phyloP scores from a whole-genome alignment of 2,797 vertebrate species.

The Hylomyscus alleni region DNA sequence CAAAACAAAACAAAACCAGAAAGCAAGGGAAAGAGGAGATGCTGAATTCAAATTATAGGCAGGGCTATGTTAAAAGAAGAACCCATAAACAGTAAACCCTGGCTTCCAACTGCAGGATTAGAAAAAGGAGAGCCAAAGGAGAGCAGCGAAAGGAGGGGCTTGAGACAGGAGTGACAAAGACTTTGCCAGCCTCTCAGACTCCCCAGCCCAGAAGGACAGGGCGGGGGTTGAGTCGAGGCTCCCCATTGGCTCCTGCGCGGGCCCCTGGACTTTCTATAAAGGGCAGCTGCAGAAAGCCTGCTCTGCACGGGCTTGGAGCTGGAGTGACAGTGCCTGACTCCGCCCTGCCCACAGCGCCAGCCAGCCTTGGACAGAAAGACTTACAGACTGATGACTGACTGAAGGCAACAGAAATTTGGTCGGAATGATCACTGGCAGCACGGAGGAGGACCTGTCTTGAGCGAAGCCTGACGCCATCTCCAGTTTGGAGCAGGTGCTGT shows the following conservation, averaged over 20 bases:
- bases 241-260: constrained; percentile 53
- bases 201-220: not conserved
- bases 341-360: not conserved
- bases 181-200: constrained; percentile 26
- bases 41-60: constrained; percentile 18
- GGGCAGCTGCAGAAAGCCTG: constrained; percentile 20
- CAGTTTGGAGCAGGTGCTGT: constrained; percentile 20
- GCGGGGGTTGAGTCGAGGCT: constrained; percentile 17
- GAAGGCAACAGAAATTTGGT: constrained; percentile 36
- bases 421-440: not conserved
- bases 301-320: constrained; percentile 8
- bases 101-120: constrained; percentile 21
- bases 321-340: constrained; percentile 30
- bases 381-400: constrained; percentile 38
- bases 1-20: no score
- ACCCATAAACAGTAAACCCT: not conserved
- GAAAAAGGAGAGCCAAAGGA: constrained; percentile 12
- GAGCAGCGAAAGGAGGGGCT: not conserved
- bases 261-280: constrained; percentile 66
- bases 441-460: constrained; percentile 14
- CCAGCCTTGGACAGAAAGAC: constrained; percentile 11
- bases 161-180: constrained; percentile 5
- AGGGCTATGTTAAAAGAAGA: not conserved
- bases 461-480: not conserved
- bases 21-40: constrained; percentile 27